Conservation (phyloP, 37 sponge, comb jelly and placozoan genomes). For the Oscarella lobularis region DNA sequence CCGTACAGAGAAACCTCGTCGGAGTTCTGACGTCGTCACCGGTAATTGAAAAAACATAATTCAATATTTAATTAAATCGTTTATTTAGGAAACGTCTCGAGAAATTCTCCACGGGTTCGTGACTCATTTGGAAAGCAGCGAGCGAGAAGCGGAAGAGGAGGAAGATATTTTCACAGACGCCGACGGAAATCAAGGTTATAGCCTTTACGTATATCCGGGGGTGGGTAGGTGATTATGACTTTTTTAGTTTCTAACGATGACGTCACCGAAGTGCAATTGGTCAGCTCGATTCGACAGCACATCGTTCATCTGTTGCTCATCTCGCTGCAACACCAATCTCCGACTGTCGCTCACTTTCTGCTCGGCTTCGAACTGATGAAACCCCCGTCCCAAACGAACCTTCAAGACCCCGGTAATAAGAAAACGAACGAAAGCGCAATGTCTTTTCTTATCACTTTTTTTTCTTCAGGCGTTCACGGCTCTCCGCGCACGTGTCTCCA, state of each 20-base stretch:
- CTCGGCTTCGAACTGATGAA: constrained; percentile 67
- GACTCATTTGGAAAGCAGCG: constrained; percentile 47
- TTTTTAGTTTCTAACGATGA: no score
- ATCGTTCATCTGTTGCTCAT: constrained; percentile 68
- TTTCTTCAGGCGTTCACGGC: constrained; percentile 51
- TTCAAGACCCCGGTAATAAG: constrained; percentile 99
- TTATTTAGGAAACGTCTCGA: constrained; percentile 16
- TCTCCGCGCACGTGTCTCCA: constrained; percentile 72
- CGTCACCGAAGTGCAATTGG: constrained; percentile 14
- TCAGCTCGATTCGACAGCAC: constrained; percentile 29
- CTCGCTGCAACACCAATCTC: constrained; percentile 51
- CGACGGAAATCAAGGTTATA: not conserved
- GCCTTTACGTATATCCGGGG: no score
- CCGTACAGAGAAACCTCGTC: not conserved
- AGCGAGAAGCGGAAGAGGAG: constrained; percentile 3
- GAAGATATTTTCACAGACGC: no score
- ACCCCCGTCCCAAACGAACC: constrained; percentile 42
- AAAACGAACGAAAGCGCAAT: constrained; percentile 8
- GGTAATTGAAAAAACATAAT: not conserved
- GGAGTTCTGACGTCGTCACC: not conserved
- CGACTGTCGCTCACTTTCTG: constrained; percentile 81
- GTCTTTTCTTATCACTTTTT: not conserved
- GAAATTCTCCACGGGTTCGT: constrained; percentile 71
- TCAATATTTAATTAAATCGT: constrained; percentile 2
- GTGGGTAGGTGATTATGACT: not conserved